These are phyloP conservation scores for Ctena decussata DNA, from an alignment of 2,888 invertebrate species.

Conservation along the genomic window DNA sequence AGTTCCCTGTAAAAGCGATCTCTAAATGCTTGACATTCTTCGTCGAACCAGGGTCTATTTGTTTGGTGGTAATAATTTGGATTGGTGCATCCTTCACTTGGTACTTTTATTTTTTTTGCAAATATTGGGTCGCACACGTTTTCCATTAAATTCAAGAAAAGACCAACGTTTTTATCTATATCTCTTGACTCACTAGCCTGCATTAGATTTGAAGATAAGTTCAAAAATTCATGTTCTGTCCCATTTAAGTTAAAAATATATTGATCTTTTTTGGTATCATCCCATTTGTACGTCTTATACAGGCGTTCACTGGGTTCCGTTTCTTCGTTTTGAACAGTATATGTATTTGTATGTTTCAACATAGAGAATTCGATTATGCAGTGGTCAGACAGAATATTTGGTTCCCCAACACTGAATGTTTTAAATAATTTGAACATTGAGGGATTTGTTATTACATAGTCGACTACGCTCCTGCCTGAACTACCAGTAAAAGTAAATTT, in stretches of 20 bases:
- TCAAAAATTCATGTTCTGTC: not conserved
- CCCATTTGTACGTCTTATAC: not conserved
- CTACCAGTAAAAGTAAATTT: not conserved
- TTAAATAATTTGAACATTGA: not conserved
- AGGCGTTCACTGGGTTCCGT: not conserved
- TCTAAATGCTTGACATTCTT: too few relatives aligned
- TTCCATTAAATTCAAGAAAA: too few relatives aligned
- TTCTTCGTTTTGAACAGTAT: not conserved
- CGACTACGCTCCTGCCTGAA: not conserved
- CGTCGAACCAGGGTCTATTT: too few relatives aligned
- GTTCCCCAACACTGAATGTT: not conserved
- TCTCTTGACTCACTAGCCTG: not conserved
- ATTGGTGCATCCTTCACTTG: too few relatives aligned
- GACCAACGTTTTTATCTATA: not conserved
- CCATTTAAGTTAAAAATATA: conserved; percentile 1
- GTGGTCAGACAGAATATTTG: not conserved
- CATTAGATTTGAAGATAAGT: not conserved
- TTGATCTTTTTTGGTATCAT: not conserved
- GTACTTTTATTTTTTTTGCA: too few relatives aligned
- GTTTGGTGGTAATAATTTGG: too few relatives aligned
- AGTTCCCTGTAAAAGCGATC: too few relatives aligned
- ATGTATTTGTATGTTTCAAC: not conserved
- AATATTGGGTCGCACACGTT: too few relatives aligned
- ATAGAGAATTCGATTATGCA: not conserved
- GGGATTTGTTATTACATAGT: not conserved